A percentile compares a stretch with the other conserved stretches of the same genome.
Conservation (phyloP, 2,797 vertebrate species). For the Galaxias olidus region DNA sequence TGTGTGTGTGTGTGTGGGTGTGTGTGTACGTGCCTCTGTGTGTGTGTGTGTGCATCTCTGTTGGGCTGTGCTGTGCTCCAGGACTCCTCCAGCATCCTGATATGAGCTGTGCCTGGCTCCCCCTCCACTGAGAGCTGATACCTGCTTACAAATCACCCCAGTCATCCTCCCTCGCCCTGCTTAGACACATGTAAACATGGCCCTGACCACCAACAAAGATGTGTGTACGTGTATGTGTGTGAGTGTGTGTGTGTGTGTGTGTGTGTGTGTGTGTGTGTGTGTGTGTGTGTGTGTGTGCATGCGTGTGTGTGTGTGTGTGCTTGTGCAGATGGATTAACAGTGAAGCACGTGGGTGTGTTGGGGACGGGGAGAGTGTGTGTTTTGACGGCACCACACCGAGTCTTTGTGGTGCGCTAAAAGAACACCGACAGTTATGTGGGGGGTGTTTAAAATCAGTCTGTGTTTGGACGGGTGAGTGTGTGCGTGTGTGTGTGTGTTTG, state of each 20-base stretch:
- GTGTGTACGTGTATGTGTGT: background rate
- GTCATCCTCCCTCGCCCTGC: too few species aligned
- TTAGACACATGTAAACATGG: too few species aligned
- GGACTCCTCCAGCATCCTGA: too few species aligned
- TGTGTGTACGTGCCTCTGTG: background rate
- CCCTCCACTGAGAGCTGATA: too few species aligned
- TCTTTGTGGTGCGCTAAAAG: constrained; percentile 1
- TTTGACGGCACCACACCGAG: background rate
- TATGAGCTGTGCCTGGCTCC: too few species aligned
- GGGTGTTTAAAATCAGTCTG: constrained; percentile 19
- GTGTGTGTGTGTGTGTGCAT: background rate
- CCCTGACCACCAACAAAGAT: too few species aligned
- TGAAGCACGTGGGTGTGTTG: constrained; percentile 3
- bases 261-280: background rate
- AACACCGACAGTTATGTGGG: constrained; percentile 2
- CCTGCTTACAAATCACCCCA: too few species aligned
- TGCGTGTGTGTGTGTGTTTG: background rate
- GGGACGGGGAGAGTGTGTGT: constrained; percentile 1
- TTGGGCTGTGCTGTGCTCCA: too few species aligned
- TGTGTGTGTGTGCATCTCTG: background rate
- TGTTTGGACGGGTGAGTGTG: too few species aligned
- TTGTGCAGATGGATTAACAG: background rate
- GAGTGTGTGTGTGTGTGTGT: background rate
- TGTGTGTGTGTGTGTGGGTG: too few species aligned
- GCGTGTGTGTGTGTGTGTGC: background rate